Conservation (phyloP, 53 echinoderm and acorn worm genomes). For the Astropecten irregularis region DNA sequence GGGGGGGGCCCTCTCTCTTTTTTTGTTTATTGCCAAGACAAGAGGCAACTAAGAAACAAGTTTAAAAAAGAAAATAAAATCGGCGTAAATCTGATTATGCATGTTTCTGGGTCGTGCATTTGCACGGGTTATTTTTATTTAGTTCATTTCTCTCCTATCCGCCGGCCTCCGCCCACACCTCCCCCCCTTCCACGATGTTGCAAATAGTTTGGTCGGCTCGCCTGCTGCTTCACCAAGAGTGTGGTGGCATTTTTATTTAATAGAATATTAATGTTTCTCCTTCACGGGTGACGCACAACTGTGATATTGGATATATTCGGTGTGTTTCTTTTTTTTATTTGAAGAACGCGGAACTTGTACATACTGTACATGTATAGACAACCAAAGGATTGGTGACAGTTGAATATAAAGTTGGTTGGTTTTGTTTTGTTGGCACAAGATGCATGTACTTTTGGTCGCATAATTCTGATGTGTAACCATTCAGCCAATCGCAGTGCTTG, state of each 20-base stretch:
- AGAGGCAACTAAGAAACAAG: neutral
- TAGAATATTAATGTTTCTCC: slow-evolving; percentile 45
- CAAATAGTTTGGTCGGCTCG: slow-evolving; percentile 35
- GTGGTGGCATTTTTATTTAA: slow-evolving; percentile 48
- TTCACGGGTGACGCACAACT: slow-evolving; percentile 36
- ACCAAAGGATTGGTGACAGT: too few species aligned
- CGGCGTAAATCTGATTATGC: slow-evolving; percentile 45
- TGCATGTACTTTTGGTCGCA: too few species aligned
- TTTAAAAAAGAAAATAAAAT: neutral
- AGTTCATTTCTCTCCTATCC: neutral
- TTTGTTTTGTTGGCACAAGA: too few species aligned
- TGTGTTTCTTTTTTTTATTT: slow-evolving; percentile 1
- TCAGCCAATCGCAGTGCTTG: too few species aligned
- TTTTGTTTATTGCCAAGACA: too few species aligned
- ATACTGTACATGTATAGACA: neutral
- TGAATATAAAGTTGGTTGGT: too few species aligned
- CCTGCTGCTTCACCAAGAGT: slow-evolving; percentile 35
- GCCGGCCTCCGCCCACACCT: too few species aligned
- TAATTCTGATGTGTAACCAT: too few species aligned
- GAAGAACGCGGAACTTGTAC: neutral
- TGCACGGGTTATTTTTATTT: neutral
- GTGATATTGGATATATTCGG: slow-evolving; percentile 19
- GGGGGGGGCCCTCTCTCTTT: neutral
- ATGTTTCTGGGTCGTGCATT: slow-evolving; percentile 35
- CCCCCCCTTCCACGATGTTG: neutral